Percentiles rank a stretch among this genome's conserved stretches.
Evolutionary conservation across 2,113 vertebrate genomes (phyloP).

Genomic region (Mellivora capensis): DNA sequence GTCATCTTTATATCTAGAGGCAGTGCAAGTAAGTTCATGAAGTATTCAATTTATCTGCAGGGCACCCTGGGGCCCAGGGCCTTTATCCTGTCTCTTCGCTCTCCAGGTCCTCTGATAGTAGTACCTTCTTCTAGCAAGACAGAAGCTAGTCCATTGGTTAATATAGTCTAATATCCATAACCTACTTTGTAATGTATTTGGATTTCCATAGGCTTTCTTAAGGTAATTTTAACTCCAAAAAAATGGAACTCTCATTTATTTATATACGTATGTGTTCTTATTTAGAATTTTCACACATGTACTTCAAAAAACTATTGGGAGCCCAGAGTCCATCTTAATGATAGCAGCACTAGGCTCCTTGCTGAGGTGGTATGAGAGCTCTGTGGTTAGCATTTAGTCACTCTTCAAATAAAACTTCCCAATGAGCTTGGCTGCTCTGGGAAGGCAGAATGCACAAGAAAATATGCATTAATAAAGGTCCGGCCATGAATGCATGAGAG

Average conservation of each 20-base stretch:
- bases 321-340: neutral
- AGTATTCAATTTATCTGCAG: neutral
- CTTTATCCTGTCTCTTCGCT: neutral
- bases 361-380: neutral
- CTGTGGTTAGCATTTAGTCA: neutral
- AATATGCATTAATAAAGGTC: neutral
- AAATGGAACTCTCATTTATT: neutral
- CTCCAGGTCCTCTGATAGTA: neutral
- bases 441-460: neutral
- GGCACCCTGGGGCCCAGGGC: neutral
- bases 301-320: neutral
- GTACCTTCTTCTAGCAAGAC: neutral
- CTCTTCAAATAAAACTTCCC: neutral
- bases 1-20: neutral
- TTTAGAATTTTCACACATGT: neutral
- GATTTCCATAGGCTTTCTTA: neutral
- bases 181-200: neutral
- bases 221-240: neutral
- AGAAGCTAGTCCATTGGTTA: neutral
- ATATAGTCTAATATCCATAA: neutral
- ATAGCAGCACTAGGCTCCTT: neutral
- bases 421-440: neutral
- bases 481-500: neutral
- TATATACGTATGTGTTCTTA: neutral
- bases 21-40: neutral